Conservation (phyloP, 2,113 vertebrate genomes). For the Coptodon rendalli region DNA sequence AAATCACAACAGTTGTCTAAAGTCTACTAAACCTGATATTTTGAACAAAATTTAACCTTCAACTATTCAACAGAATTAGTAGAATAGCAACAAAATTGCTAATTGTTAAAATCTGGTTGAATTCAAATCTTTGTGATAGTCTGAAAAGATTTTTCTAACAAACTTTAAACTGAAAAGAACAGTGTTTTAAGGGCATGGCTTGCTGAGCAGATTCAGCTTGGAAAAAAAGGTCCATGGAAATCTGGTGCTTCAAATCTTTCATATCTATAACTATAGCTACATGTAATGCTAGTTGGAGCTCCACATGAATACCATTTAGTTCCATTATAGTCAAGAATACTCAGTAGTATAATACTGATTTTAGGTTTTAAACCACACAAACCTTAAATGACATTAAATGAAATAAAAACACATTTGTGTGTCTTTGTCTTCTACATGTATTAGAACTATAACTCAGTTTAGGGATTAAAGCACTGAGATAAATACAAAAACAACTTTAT, state of each 20-base stretch:
- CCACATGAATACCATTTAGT: neutral
- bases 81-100: neutral
- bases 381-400: neutral
- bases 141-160: neutral
- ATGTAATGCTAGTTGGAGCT: neutral
- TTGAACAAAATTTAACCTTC: neutral
- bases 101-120: neutral
- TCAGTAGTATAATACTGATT: neutral
- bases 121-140: neutral
- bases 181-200: neutral
- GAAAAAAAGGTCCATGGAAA: neutral
- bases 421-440: neutral
- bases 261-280: neutral
- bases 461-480: slow-evolving; percentile 31
- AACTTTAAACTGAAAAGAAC: rapidly evolving
- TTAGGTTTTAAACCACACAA: neutral
- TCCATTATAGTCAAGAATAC: neutral
- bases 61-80: neutral
- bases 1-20: neutral
- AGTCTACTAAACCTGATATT: neutral
- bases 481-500: slow-evolving; percentile 25
- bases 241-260: neutral
- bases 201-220: neutral
- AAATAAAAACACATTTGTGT: neutral
- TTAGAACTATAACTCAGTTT: slow-evolving; percentile 2